Conservation (phyloP, 2,888 invertebrate species). For the Gymnocheta viridis region DNA sequence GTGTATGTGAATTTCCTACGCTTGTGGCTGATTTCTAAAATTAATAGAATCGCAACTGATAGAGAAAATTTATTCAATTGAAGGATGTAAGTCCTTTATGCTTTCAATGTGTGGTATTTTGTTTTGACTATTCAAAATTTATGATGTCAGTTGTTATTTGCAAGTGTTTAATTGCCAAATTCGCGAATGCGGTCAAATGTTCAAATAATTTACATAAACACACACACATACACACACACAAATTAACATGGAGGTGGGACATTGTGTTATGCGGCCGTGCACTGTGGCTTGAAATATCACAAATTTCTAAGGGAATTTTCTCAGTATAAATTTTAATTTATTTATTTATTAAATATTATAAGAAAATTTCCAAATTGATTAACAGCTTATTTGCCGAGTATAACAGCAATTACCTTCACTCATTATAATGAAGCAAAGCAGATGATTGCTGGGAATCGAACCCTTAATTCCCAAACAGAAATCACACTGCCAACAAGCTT, state of each 20-base stretch:
- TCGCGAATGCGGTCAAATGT: conserved; percentile 56
- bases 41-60: conserved; percentile 38
- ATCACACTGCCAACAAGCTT: no score
- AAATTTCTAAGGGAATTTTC: no score
- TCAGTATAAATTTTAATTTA: no score
- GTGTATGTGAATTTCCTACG: neutral
- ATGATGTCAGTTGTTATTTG: conserved; percentile 53
- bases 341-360: no score
- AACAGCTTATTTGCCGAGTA: no score
- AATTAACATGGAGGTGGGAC: neutral
- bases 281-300: neutral
- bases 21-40: conserved; percentile 48
- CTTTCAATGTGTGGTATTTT: conserved; percentile 39
- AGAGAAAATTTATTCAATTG: conserved; percentile 38
- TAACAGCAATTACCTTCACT: no score
- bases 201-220: conserved; percentile 36
- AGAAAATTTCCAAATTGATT: no score
- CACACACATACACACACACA: neutral
- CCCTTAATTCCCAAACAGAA: no score
- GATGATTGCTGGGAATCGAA: no score
- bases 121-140: conserved; percentile 39
- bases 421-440: no score
- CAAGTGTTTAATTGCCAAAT: conserved; percentile 62
- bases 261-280: conserved; percentile 21
- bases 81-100: conserved; percentile 46